phyloP scores from a whole-genome alignment of 1,140 invertebrate species.

The Capitella teleta region DNA sequence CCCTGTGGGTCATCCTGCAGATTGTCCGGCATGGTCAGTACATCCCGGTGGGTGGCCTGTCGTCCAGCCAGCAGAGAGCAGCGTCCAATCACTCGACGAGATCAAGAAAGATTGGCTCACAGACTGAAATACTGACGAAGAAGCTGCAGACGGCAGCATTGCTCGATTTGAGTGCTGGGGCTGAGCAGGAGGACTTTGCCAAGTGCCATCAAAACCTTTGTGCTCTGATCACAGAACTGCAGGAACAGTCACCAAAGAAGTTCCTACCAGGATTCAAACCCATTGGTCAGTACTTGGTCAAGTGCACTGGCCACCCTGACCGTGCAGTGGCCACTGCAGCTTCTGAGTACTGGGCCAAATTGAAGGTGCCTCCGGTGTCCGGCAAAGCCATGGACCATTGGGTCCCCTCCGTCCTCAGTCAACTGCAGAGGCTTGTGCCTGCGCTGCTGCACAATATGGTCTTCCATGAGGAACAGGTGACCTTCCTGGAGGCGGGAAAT shows the following conservation, averaged over 20 bases:
- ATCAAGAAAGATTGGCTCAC: not conserved
- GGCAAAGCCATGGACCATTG: not conserved
- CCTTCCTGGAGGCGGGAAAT: not conserved
- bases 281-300: slow-evolving; percentile 1
- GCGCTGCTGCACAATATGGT: slow-evolving; percentile 8
- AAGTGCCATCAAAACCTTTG: not conserved
- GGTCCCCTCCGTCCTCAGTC: not conserved
- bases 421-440: slow-evolving; percentile 2
- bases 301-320: not conserved
- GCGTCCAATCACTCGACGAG: too few relatives aligned
- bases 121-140: not conserved
- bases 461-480: not conserved
- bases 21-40: not conserved
- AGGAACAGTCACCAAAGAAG: not conserved
- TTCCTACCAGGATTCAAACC: not conserved
- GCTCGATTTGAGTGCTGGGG: not conserved
- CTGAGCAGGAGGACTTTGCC: not conserved
- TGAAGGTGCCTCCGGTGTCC: slow-evolving; percentile 3
- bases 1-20: not conserved
- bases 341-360: slow-evolving; percentile 8
- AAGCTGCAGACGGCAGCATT: not conserved
- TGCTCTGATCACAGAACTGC: not conserved
- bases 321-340: not conserved
- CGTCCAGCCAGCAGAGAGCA: too few relatives aligned
- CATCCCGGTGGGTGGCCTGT: too few relatives aligned